Evolutionary conservation across 2,113 vertebrate species (phyloP).

Genomic region (Amblyornis subalaris): DNA sequence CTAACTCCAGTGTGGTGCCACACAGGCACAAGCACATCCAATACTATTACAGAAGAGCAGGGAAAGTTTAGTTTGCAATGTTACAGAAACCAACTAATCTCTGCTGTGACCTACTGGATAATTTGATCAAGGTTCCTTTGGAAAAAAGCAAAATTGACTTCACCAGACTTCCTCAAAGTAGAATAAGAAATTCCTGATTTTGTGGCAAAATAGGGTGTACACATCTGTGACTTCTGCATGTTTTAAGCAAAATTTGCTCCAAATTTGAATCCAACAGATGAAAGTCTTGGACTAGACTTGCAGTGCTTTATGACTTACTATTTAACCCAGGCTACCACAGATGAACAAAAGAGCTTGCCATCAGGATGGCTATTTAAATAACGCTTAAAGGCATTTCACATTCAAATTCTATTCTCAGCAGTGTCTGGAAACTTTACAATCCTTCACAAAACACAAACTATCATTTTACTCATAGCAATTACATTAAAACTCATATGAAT

Average conservation of each 20-base stretch:
- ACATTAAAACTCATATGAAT: not conserved
- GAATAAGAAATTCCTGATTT: not conserved
- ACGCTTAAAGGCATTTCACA: not conserved
- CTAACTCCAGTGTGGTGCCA: not conserved
- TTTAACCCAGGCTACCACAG: not conserved
- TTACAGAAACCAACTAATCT: not conserved
- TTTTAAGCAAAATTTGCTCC: not conserved
- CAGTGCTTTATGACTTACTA: not conserved
- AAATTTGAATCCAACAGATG: fast-evolving
- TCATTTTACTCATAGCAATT: not conserved
- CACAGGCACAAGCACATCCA: not conserved
- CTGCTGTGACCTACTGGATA: not conserved
- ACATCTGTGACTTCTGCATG: not conserved
- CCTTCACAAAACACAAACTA: not conserved
- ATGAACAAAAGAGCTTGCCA: not conserved
- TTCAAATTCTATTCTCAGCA: not conserved
- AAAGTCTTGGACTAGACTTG: not conserved
- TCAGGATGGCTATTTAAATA: not conserved
- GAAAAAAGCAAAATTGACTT: not conserved
- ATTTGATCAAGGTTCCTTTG: not conserved
- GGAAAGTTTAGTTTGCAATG: not conserved
- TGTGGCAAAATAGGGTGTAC: not conserved
- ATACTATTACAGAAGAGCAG: not conserved
- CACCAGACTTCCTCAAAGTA: not conserved
- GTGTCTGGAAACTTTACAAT: not conserved